Base-by-base conservation (phyloP, 2,888 invertebrate genomes). In the Pyrgus malvae region DNA sequence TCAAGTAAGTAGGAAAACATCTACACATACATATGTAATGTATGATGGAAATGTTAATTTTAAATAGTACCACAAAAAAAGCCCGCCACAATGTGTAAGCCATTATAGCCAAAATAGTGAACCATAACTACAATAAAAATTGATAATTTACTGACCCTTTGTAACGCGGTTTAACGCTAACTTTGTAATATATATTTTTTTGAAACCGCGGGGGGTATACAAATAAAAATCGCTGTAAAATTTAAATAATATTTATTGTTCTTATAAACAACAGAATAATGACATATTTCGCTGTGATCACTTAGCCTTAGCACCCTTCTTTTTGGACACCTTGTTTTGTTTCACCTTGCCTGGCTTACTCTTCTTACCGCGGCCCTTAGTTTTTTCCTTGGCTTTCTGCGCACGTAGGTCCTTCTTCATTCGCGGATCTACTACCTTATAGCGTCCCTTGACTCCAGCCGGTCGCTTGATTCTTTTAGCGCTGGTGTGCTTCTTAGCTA, bases 331-430 rank as follows among this genome's bases (percentile, higher is more conserved):
- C 50, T 63, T 63, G 16, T 55, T 64, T 31, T 58, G 65, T 9
- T 62, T 68, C 2, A 59, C 54, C 63, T 72, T 73, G 49, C 66
- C 69, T 45, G 68, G 62, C 50, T 73, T 76, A 31, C 69, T 76
- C 56, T 83, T 88, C 63, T 88, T 90, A 31, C 84, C 79, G 57
- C 89, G 88, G 41, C 86, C 89, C 69, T 80, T 92, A 27, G 91
- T 92, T 80, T 92, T 93, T 74, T 92, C 92, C 72, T 91, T 92
- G 11, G 91, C 85, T 76, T 93, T 93, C 64, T 92, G 86, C 0
- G 95, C 93, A 58, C 95, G 91, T 70, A 95, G 87, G 78, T 99
- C 99, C 82, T 99, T 99, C 85, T 99, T 99, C 95, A 98, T 95
- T 64, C 99, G 91, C 1, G 95, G 94, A 92, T 99, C 99, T 3